Base-by-base conservation (phyloP, 2,797 vertebrate species). In the Acomys russatus region DNA sequence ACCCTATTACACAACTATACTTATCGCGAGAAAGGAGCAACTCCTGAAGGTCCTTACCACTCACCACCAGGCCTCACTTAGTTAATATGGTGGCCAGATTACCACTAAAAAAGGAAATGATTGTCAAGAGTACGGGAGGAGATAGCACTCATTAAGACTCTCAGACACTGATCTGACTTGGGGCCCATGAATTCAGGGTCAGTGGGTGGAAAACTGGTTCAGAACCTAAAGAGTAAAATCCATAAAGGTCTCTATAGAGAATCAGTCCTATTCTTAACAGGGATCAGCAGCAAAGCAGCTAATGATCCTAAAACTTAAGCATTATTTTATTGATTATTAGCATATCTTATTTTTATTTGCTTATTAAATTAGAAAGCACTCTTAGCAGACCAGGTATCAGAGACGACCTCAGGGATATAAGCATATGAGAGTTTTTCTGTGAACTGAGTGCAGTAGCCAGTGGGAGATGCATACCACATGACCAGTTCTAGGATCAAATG, bases 21-120 rank as follows among this genome's bases (percentile, higher is more conserved):
- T 83, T 94, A 91, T 78, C 54, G 95, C 83, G 49, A 44, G 49
- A 70, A 66, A 51, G 33, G 90, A 93, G 28, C 14, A 96, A 79
- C 63, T 92, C n/a, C 30, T 14, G 2, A 92, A 88, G 74, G 51
- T 93, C 25, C 71, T 77, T 76, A 20, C 38, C 77, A 77, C 44
- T 92, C 78, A 91, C 2, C 56, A 7, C 17, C 77, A 91, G 20
- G 11, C 17, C 79, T 66, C 35, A 44, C 68, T 89, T 87, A 71
- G 33, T 70, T 92, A 33, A 76, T 49, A 90, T 4, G 10, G 49
- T 49, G 12, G n/a, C 28, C 30, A 64, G 9, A 64, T 59, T 90
- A 88, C 90, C 51, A 93, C 68, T 78, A 94, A 90, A 86, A 88
- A 94, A 90, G 83, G 86, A 44, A 66, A 8, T 79, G 59, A 86